Evolutionary conservation across 2,113 vertebrate species (phyloP), one percentile per base, ranked within the genome.

Genomic region (Micronycteris hirsuta): DNA sequence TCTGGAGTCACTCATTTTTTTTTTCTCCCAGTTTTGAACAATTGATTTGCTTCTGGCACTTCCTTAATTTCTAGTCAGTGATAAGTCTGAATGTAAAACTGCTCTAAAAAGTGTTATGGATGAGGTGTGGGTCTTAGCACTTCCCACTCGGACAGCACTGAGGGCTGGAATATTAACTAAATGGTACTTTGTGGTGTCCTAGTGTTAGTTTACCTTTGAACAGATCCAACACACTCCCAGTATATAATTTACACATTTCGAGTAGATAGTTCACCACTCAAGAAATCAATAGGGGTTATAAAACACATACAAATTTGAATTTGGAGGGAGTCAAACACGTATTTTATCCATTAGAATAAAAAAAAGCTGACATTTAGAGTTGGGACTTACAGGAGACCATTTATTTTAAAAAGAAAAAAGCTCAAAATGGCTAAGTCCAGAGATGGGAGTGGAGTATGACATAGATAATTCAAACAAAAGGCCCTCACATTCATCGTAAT

Each of bases 301-400:
- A 95, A 90, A 89, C 91, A 95, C 86, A 86, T 67, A 91, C 68
- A 89, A 19, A 96, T 97, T 96, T 94, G 95, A 97, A 97, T 97
- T 71, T 92, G 71, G 70, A 93, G 67, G 84, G 45, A 95, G 49
- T 94, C 61, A 97, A 95, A 94, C n/a, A 88, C 43, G 28, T 93
- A 96, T 93, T 86, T 96, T 88, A 74, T 83, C 73, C 74, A 76
- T 93, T 70, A 91, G 85, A 92, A 90, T 58, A 82, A 86, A 77
- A 92, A 74, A 12, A 13, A 71, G 49, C 54, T 96, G 68, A 86
- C 61, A 86, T 85, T 88, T 89, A 54, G 63, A 97, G 88, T 68
- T 86, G 56, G 9, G 19, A 26, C 61, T 76, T 61, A 65, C 4
- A 95, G 28, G 77, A 7, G 92, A 71, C 20, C 15, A 74, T 85